Percentiles rank a stretch among this genome's conserved stretches.
These are phyloP conservation scores for Macroglossus sobrinus DNA, from an alignment of 2,113 vertebrate genomes.

Conservation along the genomic window DNA sequence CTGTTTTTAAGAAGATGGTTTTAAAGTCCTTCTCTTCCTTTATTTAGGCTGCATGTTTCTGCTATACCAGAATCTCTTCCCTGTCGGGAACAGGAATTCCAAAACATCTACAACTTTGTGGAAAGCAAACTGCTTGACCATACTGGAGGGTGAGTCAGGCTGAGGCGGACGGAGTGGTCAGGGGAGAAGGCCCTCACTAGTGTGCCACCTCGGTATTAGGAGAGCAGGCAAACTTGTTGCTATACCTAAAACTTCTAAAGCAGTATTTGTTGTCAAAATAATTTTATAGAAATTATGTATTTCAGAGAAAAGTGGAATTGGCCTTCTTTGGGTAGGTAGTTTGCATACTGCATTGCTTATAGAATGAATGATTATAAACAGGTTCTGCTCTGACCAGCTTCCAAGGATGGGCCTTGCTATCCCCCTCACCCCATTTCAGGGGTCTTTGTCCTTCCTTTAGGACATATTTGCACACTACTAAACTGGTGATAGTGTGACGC, in stretches of 20 bases:
- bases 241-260: neutral
- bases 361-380: neutral
- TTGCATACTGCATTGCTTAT: neutral
- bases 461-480: neutral
- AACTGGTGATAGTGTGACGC: neutral
- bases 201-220: neutral
- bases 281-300: neutral
- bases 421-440: neutral
- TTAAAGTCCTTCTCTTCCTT: conserved; percentile 28
- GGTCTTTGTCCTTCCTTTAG: neutral
- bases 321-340: neutral
- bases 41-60: conserved; percentile 91
- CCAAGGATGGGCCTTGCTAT: neutral
- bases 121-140: conserved; percentile 94
- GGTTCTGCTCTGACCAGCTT: neutral
- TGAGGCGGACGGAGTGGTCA: too few relatives aligned
- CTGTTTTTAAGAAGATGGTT: neutral
- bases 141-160: conserved; percentile 92
- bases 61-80: conserved; percentile 93
- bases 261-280: neutral
- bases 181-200: neutral
- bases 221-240: neutral
- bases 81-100: conserved; percentile 97
- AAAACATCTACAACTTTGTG: conserved; percentile 96
- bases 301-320: neutral